Evolutionary conservation across 1,140 invertebrate species (phyloP), one percentile per base, ranked within the genome.

Genomic region (Andricus grossulariae): DNA sequence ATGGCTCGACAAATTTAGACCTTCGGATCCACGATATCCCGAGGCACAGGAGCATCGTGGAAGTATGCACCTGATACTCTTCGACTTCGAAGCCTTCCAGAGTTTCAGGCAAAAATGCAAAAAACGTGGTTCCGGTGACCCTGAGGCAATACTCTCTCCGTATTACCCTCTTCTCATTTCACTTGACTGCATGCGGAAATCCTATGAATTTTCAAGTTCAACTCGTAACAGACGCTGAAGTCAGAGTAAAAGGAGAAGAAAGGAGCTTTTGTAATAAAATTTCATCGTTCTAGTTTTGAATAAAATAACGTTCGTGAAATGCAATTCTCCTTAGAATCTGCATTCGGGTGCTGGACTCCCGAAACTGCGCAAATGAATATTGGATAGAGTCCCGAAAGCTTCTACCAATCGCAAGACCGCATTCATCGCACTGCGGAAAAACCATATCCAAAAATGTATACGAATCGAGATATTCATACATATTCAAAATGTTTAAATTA

Each of bases 241-340:
- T 54, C 18, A 54, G 18, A 54, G 18, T 19, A 66, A 66, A 66
- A 16, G 32, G 32, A 21, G 16, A 66, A 66, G 21, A 66, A 13
- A 16, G 10, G 19, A 13, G 25, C 7, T 66, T 66, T 21, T 66
- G 32, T 66, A 66, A 39, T 66, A 66, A 66, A 11, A 66, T 66
- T 66, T 66, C 25, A 39, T 66, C 57, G 16, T 66, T 5, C 13
- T 13, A 15, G 57, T 66, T 66, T 66, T 66, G 57, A 66, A 66
- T 66, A 66, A 66, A 66, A 66, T 66, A 66, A 39, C 57, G 57
- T 16, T 66, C 25, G 10, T 39, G 57, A 39, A 66, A 66, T 66
- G 21, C 57, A 39, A 66, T 66, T 66, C 55, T 60, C 19, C 1
- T 21, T 19, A 13, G 21, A 60, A 60, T 60, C 55, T 60, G 5